phyloP scores from a whole-genome alignment of 2,113 vertebrate species.

The Drymodes brunneopygia region DNA sequence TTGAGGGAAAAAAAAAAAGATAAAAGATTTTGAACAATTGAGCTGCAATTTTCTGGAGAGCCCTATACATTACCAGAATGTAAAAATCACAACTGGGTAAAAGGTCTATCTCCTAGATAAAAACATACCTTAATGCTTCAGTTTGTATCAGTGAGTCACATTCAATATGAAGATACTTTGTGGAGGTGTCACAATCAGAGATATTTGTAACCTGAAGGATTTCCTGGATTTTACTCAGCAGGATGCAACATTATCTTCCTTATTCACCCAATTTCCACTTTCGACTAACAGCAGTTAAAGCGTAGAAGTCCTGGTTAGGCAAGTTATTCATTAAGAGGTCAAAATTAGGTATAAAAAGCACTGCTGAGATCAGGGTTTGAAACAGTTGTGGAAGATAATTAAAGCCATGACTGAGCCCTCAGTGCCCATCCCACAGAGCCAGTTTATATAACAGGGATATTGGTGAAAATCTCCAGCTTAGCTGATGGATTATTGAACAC shows the following conservation, averaged over 20 bases:
- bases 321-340: not conserved
- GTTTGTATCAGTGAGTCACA: not conserved
- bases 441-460: not conserved
- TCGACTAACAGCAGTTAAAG: not conserved
- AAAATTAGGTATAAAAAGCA: not conserved
- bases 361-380: not conserved
- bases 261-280: not conserved
- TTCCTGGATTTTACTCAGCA: not conserved
- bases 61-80: not conserved
- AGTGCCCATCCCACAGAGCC: not conserved
- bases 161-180: not conserved
- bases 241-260: not conserved
- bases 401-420: not conserved
- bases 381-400: not conserved
- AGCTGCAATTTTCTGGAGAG: not conserved
- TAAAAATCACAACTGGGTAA: not conserved
- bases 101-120: not conserved
- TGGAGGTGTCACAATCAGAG: not conserved
- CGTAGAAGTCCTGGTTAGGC: not conserved
- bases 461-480: not conserved
- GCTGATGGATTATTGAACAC: not conserved
- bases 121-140: not conserved
- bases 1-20: accelerated
- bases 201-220: not conserved
- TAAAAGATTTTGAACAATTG: not conserved